phyloP scores from a whole-genome alignment of 2,797 vertebrate species.

The Sebastes hubbsi region DNA sequence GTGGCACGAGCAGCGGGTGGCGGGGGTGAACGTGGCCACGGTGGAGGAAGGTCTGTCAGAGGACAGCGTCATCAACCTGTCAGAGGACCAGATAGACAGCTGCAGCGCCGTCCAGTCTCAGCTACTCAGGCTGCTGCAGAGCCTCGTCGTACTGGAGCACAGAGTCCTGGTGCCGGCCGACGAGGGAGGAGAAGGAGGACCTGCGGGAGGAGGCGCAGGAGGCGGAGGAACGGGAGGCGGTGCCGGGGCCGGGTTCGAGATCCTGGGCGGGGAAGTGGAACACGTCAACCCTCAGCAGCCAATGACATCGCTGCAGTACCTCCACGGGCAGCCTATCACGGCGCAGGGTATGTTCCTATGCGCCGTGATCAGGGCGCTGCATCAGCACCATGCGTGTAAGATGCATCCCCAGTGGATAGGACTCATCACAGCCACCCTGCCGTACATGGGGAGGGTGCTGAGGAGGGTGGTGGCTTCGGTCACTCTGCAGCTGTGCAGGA shows the following conservation, averaged over 20 bases:
- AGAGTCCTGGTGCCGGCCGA: slow-evolving; percentile 91
- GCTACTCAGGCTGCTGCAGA: slow-evolving; percentile 92
- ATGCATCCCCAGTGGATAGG: slow-evolving; percentile 99
- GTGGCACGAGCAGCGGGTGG: slow-evolving; percentile 90
- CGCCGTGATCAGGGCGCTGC: slow-evolving; percentile 94
- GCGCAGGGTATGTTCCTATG: slow-evolving; percentile 99
- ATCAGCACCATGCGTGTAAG: slow-evolving; percentile 97
- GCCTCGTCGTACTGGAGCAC: slow-evolving; percentile 94
- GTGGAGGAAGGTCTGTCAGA: slow-evolving; percentile 97
- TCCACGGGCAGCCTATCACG: slow-evolving; percentile 96
- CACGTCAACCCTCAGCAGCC: slow-evolving; percentile 97
- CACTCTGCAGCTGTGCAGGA: slow-evolving; percentile 96
- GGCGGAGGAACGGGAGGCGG: slow-evolving; percentile 83
- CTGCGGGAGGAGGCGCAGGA: slow-evolving; percentile 79
- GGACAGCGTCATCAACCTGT: slow-evolving; percentile 96
- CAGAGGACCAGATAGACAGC: slow-evolving; percentile 94
- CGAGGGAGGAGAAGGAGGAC: slow-evolving; percentile 85
- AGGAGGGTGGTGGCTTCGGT: slow-evolving; percentile 96
- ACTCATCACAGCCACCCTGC: slow-evolving; percentile 95
- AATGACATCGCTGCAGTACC: slow-evolving; percentile 95
- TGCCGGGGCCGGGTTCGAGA: slow-evolving; percentile 88
- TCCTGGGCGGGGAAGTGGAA: slow-evolving; percentile 91
- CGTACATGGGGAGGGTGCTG: slow-evolving; percentile 96
- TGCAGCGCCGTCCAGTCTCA: slow-evolving; percentile 96
- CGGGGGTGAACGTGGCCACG: slow-evolving; percentile 86